These are phyloP conservation scores for Gibbula magus DNA, from an alignment of 2,888 invertebrate species.

Conservation along the genomic window DNA sequence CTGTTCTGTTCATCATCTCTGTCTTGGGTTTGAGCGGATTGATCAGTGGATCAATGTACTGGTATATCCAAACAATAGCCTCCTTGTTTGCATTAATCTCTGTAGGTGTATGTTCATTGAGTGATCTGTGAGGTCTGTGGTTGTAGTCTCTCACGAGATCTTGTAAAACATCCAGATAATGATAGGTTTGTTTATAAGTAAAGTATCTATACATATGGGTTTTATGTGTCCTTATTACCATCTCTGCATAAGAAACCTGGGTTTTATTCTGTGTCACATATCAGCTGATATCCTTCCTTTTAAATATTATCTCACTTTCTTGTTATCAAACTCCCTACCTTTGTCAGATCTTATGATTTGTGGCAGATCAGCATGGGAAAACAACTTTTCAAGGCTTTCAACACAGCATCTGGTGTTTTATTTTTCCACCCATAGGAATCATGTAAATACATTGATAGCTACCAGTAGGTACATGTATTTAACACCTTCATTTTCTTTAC, in stretches of 20 bases:
- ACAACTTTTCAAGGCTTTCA: neutral
- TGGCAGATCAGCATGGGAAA: no score
- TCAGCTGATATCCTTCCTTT: neutral
- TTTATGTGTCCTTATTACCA: neutral
- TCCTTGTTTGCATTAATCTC: neutral
- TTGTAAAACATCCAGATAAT: neutral
- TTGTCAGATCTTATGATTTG: no score
- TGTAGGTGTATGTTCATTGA: neutral
- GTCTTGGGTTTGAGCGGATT: neutral
- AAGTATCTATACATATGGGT: neutral
- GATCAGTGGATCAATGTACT: neutral
- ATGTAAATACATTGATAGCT: neutral
- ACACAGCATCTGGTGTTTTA: neutral
- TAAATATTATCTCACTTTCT: neutral
- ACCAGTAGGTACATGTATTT: no score
- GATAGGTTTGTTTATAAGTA: neutral
- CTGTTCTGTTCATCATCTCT: neutral
- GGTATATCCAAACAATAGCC: neutral
- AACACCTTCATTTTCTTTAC: no score
- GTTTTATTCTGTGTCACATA: neutral
- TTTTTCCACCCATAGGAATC: neutral
- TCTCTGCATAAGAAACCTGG: neutral
- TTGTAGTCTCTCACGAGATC: neutral
- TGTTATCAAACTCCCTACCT: no score
- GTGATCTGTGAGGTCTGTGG: neutral